Percentiles rank a stretch among this genome's conserved stretches.
phyloP scores from a whole-genome alignment of 2,797 vertebrate genomes.

The Gymnoscopelus braueri region DNA sequence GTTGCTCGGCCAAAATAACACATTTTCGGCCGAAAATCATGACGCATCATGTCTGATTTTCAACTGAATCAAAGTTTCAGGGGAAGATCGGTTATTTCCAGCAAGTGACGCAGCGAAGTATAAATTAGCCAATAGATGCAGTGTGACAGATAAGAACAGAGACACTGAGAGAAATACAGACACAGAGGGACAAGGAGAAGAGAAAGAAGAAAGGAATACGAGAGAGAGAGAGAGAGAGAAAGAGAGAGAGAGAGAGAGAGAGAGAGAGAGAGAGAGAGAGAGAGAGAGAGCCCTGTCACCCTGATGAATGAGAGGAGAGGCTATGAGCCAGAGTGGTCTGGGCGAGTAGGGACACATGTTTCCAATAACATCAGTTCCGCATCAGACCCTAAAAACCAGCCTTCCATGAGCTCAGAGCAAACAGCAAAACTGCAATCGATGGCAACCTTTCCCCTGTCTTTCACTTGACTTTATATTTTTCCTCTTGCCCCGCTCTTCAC shows the following conservation, averaged over 20 bases:
- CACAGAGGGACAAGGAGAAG: neutral
- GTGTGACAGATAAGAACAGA: neutral
- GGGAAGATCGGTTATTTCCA: too few species aligned
- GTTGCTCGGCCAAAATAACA: too few species aligned
- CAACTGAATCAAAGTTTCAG: too few species aligned
- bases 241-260: slow-evolving; percentile 19
- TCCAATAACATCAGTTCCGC: slow-evolving; percentile 55
- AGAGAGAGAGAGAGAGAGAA: slow-evolving; percentile 22
- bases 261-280: slow-evolving; percentile 30
- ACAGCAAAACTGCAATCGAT: slow-evolving; percentile 62
- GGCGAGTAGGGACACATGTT: slow-evolving; percentile 53
- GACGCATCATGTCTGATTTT: too few species aligned
- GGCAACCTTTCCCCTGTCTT: slow-evolving; percentile 61
- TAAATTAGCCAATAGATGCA: too few species aligned
- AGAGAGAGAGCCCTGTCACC: slow-evolving; percentile 19
- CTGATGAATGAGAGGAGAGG: slow-evolving; percentile 42
- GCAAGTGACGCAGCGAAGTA: too few species aligned
- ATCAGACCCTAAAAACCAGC: slow-evolving; percentile 49
- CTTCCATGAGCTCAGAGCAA: slow-evolving; percentile 41
- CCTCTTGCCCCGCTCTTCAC: slow-evolving; percentile 68
- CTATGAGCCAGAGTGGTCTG: slow-evolving; percentile 37
- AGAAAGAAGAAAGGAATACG: slow-evolving; percentile 16
- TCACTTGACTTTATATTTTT: slow-evolving; percentile 62
- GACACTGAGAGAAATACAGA: slow-evolving; percentile 4
- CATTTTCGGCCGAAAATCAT: too few species aligned